Percentiles rank a stretch among this genome's conserved stretches.
Evolutionary conservation across 2,113 vertebrate species (phyloP).

Genomic region (Menidia beryllina): DNA sequence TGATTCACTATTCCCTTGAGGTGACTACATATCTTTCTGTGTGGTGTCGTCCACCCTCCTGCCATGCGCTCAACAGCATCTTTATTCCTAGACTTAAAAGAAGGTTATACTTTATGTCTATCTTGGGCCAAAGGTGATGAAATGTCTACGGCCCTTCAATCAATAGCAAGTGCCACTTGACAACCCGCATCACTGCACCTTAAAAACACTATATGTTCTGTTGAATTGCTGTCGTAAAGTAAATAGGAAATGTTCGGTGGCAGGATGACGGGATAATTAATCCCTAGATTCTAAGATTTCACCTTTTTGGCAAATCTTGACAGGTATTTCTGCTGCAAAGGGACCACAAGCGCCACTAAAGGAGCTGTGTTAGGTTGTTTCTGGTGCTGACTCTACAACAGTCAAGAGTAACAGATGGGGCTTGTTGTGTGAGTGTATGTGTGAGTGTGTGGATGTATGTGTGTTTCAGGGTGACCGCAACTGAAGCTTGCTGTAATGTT

Average conservation of each 20-base stretch:
- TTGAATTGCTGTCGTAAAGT: constrained; percentile 44
- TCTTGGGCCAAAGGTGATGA: constrained; percentile 12
- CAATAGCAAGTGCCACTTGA: constrained; percentile 48
- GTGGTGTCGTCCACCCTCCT: constrained; percentile 35
- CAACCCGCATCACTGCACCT: constrained; percentile 50
- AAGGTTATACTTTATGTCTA: constrained; percentile 29
- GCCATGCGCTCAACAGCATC: constrained; percentile 44
- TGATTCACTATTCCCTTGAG: constrained; percentile 70
- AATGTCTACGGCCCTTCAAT: neutral
- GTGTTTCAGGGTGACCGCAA: constrained; percentile 51
- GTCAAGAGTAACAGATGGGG: constrained; percentile 68
- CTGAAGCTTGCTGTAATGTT: constrained; percentile 26
- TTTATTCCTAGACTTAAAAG: constrained; percentile 34
- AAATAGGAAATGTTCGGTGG: constrained; percentile 46
- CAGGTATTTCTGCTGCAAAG: constrained; percentile 55
- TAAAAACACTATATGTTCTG: constrained; percentile 44
- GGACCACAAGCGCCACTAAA: constrained; percentile 41
- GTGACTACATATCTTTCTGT: constrained; percentile 48
- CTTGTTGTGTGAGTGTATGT: constrained; percentile 23
- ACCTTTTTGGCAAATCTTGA: constrained; percentile 58
- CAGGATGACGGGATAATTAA: constrained; percentile 65
- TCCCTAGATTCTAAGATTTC: constrained; percentile 48
- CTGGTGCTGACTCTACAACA: constrained; percentile 72
- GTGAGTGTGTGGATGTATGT: constrained; percentile 25
- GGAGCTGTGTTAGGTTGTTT: constrained; percentile 67